Evolutionary conservation across 1,140 invertebrate species (phyloP), one percentile per base, ranked within the genome.

Genomic region (Dendrolimus punctatus): DNA sequence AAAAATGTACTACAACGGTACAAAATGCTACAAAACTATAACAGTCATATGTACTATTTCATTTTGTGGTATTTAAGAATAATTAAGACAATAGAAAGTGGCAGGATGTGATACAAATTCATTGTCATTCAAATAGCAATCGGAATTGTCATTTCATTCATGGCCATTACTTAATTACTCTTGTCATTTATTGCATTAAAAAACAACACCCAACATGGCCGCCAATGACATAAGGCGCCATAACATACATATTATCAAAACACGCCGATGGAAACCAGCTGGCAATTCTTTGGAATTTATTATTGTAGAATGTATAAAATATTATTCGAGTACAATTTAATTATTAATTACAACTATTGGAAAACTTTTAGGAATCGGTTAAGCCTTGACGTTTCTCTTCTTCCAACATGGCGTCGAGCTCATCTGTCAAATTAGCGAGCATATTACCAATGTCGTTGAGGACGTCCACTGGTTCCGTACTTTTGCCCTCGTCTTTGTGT

Each of bases 371-470:
- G 67, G 88, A 90, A 73, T 91, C 89, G 52, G 88, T 91, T 56
- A 94, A 88, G 46, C 92, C 93, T 81, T 94, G 93, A 49, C 94
- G 90, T 86, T 95, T 95, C 69, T 96, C 95, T 85, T 96, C 95
- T 88, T 97, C 95, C 63, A 98, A 87, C 95, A 98, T 97, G 57
- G 96, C 96, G 83, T 98, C 96, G 49, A 98, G 86, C 85, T 98
- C 96, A 73, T 97, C 95, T 1, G 96, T 98, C 8, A 98, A 88
- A 87, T 97, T 97, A 50, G 96, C 95, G 55, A 98, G 85, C 96
- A 98, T 99, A 80, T 96, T 96, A 7, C 96, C 97, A 67, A 99
- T 99, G 78, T 99, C 97, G 76, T 96, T 97, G 8, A 99, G 90
- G 7, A 98, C 96, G 87, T 98, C 96, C 5, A 92, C 93, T 6